These are phyloP conservation scores for Fragum sueziense DNA, from an alignment of 2,888 invertebrate species.

Conservation along the genomic window DNA sequence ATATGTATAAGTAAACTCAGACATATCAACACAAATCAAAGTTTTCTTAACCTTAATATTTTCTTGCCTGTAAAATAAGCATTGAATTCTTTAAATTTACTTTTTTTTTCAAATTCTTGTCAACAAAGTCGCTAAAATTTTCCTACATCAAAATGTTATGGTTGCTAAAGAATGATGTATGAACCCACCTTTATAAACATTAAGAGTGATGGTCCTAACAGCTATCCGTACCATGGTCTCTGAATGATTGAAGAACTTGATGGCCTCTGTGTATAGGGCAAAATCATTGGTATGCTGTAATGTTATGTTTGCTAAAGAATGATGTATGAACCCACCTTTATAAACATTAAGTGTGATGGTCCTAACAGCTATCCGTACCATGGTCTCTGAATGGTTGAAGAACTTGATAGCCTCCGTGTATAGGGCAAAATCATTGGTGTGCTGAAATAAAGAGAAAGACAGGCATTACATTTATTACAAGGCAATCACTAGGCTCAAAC, in stretches of 20 bases:
- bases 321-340: constrained; percentile 81
- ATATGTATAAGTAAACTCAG: no score
- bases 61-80: no score
- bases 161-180: no score
- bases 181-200: constrained; percentile 89
- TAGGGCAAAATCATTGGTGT: constrained; percentile 98
- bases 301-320: no score
- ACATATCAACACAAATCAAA: no score
- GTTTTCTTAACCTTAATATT: no score
- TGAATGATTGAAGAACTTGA: constrained; percentile 99
- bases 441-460: constrained; percentile 74
- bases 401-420: constrained; percentile 99
- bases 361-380: constrained; percentile 99
- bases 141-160: constrained; percentile 88
- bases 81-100: no score
- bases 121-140: constrained; percentile 99
- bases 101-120: no score
- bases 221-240: constrained; percentile 99
- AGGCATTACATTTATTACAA: no score
- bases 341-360: constrained; percentile 99
- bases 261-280: constrained; percentile 98
- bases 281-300: constrained; percentile 93
- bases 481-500: no score
- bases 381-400: constrained; percentile 99
- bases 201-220: constrained; percentile 97